phyloP scores from a whole-genome alignment of 2,797 vertebrate species.

The Gephyroberyx darwinii region DNA sequence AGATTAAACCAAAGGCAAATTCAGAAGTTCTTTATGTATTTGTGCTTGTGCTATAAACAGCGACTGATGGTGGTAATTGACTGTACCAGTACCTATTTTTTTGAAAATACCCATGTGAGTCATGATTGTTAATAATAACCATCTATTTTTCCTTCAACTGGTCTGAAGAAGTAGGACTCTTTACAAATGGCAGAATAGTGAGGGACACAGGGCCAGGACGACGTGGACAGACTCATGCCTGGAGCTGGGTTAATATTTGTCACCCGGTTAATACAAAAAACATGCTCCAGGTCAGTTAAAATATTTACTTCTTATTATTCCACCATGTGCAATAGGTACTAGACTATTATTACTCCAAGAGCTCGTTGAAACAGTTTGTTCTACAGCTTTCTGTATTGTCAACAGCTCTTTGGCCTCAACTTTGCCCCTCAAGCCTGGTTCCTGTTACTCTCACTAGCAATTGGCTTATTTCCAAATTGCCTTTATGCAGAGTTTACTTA shows the following conservation, averaged over 20 bases:
- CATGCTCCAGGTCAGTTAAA: no score
- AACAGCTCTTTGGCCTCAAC: no score
- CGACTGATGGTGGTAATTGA: no score
- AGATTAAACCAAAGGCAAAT: not conserved
- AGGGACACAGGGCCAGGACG: not conserved
- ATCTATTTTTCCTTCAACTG: not conserved
- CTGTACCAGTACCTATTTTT: not conserved
- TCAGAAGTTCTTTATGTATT: not conserved
- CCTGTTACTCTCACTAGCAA: constrained; percentile 19
- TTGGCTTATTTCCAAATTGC: constrained; percentile 1
- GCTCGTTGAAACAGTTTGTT: no score
- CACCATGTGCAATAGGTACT: no score
- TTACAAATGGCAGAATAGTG: not conserved
- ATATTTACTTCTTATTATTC: no score
- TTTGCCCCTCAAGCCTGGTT: not conserved
- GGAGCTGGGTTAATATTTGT: no score
- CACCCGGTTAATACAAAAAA: no score
- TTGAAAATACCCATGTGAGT: not conserved
- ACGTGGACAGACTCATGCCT: no score
- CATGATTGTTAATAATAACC: not conserved
- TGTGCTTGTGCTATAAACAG: no score
- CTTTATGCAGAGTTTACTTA: not conserved
- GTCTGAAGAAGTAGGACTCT: not conserved
- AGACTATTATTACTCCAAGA: no score
- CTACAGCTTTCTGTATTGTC: no score